Evolutionary conservation across 2,888 invertebrate species (phyloP).

Genomic region (Leptinotarsa haldemani): DNA sequence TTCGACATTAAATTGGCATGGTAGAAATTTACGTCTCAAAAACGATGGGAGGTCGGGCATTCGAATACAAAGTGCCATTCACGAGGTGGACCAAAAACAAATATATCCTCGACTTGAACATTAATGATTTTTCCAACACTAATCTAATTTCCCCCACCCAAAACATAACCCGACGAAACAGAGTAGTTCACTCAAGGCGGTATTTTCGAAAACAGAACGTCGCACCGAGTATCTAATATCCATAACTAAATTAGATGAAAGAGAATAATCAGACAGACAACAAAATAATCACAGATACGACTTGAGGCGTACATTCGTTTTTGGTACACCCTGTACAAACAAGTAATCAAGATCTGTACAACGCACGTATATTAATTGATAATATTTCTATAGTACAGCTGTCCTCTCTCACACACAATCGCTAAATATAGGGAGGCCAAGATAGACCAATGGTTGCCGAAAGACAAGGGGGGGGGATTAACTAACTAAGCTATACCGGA

Average conservation of each 20-base stretch:
- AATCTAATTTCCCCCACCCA: constrained; percentile 2
- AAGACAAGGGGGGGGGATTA: constrained; percentile 47
- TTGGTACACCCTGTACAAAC: constrained; percentile 55
- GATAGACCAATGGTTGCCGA: constrained; percentile 26
- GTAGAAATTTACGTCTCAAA: constrained; percentile 48
- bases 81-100: constrained; percentile 34
- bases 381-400: constrained; percentile 63
- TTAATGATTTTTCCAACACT: constrained; percentile 10
- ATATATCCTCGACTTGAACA: constrained; percentile 29
- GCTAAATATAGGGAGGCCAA: constrained; percentile 28
- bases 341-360: constrained; percentile 63
- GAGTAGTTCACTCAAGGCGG: background rate
- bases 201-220: background rate
- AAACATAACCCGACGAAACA: background rate
- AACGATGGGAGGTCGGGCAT: constrained; percentile 50
- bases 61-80: constrained; percentile 57
- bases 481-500: constrained; percentile 64
- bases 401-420: constrained; percentile 58
- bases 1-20: constrained; percentile 43
- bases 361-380: constrained; percentile 60
- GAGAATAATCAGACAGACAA: constrained; percentile 5
- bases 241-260: constrained; percentile 1
- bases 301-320: constrained; percentile 28
- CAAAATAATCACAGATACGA: constrained; percentile 32
- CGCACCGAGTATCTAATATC: background rate